Base-by-base conservation (phyloP, 92 coral and sea anemone genomes). In the Palythoa grandis region DNA sequence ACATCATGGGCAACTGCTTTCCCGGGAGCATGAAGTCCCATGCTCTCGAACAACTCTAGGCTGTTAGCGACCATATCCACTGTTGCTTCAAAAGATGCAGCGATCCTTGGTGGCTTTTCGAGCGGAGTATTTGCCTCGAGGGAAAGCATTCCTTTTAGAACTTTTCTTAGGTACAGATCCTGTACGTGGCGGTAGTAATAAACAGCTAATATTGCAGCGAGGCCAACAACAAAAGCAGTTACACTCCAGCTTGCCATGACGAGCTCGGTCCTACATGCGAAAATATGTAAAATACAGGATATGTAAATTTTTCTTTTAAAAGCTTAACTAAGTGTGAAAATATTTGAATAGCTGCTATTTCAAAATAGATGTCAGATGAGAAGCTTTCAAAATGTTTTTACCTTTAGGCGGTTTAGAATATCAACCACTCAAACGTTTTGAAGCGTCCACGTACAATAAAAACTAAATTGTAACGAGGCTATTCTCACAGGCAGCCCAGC, bases 1-100 rank as follows among this genome's bases (percentile, higher is more conserved):
- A 93, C 85, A 56, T 94, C 96, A 82, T 93, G 97, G 25, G 93
- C 92, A 40, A 76, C 74, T 11, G 95, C 95, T 77, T 90, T 88
- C 4, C 86, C 90, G 8, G 98, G 97, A 3, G 98, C 94, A 17
- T 91, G 87, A 39, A 93, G 87, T 1, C 84, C 83, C 80, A 95
- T 84, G 11, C 91, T 87, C 66, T 91, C 86, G 35, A 95, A 88
- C 39, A 95, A 88, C 11, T 88, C 93, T 57, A 93, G 68, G 53
- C 94, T 89, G 70, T 95, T 91, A 0, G 77, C 87, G 50, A 89
- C 78, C 17, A 93, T 63, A 72, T 95, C 98, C 65, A 93, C 80
- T 15, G 92, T 93, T 22, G 93, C 92, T 71, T 92, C 97, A 74
- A 93, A 95, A 12, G 95, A 87, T 48, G 91, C 22, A 0, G 94